Base-by-base conservation (phyloP, 2,888 invertebrate species). In the Pseudeuparius sepicola region DNA sequence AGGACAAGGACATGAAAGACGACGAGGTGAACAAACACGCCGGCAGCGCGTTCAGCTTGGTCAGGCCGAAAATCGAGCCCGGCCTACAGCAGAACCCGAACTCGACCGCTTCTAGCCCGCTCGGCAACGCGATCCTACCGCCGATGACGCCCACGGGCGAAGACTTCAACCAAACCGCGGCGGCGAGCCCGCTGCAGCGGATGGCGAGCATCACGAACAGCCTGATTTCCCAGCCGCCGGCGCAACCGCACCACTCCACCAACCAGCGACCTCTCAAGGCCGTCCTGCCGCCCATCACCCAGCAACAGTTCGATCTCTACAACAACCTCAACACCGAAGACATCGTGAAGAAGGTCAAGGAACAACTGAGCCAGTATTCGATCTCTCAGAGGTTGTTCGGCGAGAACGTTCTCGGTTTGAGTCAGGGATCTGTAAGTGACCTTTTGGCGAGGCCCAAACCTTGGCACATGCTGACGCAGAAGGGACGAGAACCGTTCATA, bases 171-270 rank as follows among this genome's bases (percentile, higher is more conserved):
- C 73, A 72, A 42, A 75, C 80, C 3, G 79, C 87, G 1, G 86
- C 89, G 6, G 89, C 92, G 13, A 92, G 92, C 56, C 96, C 96
- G 0, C 67, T 96, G 32, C 96, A 96, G 63, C 71, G 94, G 55
- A 96, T 96, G 94, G 94, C 94, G 41, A 93, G 92, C 46, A 96
- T 96, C 52, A 96, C 96, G 27, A 96, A 96, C 62, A 93, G 93
- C 43, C 71, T 96, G 49, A 90, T 94, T 57, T 89, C 89, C 46
- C 86, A 88, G 68, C 85, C 85, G 37, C 78, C 83, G 40, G 76
- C 85, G 40, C 87, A 88, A 46, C 78, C 86, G 6, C 87, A 89
- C 57, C 89, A 88, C 55, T 70, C 80, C 32, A 75, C 81, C 10
- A 78, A 78, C 26, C 89, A 89, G 57, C 71, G 94, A 48, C 93